Base-by-base conservation (phyloP, 2,113 vertebrate species). In the Catagonus wagneri region DNA sequence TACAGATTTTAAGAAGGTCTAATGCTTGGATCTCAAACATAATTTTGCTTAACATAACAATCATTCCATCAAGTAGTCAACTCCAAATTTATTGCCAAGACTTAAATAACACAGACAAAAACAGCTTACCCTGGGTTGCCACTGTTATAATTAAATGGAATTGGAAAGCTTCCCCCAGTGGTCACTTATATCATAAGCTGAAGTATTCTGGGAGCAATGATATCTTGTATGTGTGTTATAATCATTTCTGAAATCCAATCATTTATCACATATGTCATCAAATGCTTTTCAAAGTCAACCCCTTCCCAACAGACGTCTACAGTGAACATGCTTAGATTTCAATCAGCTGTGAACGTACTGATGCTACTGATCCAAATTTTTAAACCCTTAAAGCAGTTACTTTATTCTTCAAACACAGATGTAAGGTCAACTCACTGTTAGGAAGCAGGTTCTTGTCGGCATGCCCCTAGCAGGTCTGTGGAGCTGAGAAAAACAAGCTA, bases 21-120 rank as follows among this genome's bases (percentile, higher is more conserved):
- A 25, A 66, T n/a, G 56, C 34, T 80, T 68, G 23, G 15, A 66
- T 84, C 17, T 68, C 50, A 83, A 36, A 32, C 13, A 61, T 63
- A 80, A 12, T 61, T 94, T 96, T 83, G n/a, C 54, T 85, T 89
- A 61, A 87, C 22, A 15, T 69, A 63, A 9, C 29, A 58, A 60
- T 89, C 60, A 66, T 5, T 44, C 56, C 16, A 39, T 83, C 25
- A 83, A 65, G 32, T 32, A 86, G 65, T 63, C 39, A 86, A 54
- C 25, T 85, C 54, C 63, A 84, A 85, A 92, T 78, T 84, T 69
- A 65, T 56, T 93, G 69, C 63, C 32, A 84, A 69, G 27, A 74
- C 22, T 63, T 84, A 65, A 75, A 63, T 52, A 95, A 72, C 14
- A 16, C 6, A 22, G 61, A 52, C 60, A 93, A 86, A 95, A 60